Conservation (phyloP, 2,888 invertebrate genomes). For the Ganaspis brasiliensis region DNA sequence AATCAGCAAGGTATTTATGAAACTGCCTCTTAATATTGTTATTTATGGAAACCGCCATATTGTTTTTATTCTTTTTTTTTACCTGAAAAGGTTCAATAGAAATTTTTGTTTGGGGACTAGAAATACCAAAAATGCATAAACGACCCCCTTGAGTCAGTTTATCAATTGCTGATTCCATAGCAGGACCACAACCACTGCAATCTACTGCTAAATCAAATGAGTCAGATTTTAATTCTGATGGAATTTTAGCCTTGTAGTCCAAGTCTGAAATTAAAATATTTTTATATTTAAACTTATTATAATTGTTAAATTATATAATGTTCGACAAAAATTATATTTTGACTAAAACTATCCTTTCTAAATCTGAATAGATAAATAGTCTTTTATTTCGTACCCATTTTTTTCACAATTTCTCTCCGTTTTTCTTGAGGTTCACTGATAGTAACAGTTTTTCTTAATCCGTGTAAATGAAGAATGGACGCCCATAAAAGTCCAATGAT, state of each 20-base stretch:
- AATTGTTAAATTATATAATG: slow-evolving; percentile 9
- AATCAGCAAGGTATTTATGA: no score
- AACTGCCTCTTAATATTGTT: no score
- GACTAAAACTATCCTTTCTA: no score
- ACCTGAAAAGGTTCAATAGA: slow-evolving; percentile 76
- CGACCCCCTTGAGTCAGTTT: slow-evolving; percentile 84
- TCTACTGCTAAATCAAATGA: slow-evolving; percentile 87
- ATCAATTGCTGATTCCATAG: slow-evolving; percentile 85
- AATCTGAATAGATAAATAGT: no score
- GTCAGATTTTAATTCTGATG: slow-evolving; percentile 82
- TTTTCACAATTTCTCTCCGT: slow-evolving; percentile 71
- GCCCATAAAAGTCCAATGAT: slow-evolving; percentile 88
- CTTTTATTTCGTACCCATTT: slow-evolving; percentile 76
- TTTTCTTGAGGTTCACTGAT: slow-evolving; percentile 85
- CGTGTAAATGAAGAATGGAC: slow-evolving; percentile 85
- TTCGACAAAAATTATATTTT: slow-evolving; percentile 61
- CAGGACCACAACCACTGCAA: slow-evolving; percentile 87
- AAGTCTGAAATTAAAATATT: slow-evolving; percentile 81
- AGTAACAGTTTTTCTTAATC: slow-evolving; percentile 85
- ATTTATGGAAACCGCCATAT: no score
- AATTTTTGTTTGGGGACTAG: slow-evolving; percentile 82
- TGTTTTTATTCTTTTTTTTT: no score
- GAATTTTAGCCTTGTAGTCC: slow-evolving; percentile 83
- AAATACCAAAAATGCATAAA: slow-evolving; percentile 87
- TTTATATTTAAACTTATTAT: neutral